Evolutionary conservation across 2,888 invertebrate species (phyloP).

Genomic region (Ommatoiulus sabulosus): DNA sequence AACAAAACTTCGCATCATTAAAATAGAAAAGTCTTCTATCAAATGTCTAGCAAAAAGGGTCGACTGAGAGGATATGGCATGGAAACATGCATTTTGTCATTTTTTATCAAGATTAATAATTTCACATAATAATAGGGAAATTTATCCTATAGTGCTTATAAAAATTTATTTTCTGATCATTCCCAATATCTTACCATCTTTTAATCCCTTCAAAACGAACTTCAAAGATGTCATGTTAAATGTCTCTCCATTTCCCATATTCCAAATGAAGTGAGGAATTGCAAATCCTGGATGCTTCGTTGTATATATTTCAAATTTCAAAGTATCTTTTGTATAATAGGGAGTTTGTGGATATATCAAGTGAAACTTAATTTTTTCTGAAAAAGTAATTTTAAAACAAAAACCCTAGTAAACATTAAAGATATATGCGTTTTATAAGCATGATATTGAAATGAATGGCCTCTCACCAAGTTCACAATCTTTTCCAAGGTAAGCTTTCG

Average conservation of each 20-base stretch:
- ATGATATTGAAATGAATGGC: background rate
- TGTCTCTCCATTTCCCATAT: conserved; percentile 47
- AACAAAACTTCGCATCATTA: too few relatives aligned
- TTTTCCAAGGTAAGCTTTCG: background rate
- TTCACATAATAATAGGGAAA: background rate
- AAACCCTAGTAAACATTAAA: background rate
- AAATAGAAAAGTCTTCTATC: too few relatives aligned
- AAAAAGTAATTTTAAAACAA: background rate
- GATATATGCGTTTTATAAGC: background rate
- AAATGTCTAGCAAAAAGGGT: too few relatives aligned
- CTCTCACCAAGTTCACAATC: conserved; percentile 34
- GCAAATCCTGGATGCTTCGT: background rate
- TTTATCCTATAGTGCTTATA: too few relatives aligned
- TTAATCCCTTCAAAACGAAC: background rate
- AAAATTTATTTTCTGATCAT: too few relatives aligned
- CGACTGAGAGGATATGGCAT: too few relatives aligned
- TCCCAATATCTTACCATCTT: background rate
- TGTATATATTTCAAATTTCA: background rate
- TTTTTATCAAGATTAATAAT: too few relatives aligned
- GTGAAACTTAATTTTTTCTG: conserved; percentile 15
- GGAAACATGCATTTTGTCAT: too few relatives aligned
- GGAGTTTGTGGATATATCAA: background rate
- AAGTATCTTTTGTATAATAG: background rate
- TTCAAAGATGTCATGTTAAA: background rate
- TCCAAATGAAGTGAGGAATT: background rate